Evolutionary conservation across 2,888 invertebrate species (phyloP), one percentile per base, ranked within the genome.

Genomic region (Nemotelus pantherinus): DNA sequence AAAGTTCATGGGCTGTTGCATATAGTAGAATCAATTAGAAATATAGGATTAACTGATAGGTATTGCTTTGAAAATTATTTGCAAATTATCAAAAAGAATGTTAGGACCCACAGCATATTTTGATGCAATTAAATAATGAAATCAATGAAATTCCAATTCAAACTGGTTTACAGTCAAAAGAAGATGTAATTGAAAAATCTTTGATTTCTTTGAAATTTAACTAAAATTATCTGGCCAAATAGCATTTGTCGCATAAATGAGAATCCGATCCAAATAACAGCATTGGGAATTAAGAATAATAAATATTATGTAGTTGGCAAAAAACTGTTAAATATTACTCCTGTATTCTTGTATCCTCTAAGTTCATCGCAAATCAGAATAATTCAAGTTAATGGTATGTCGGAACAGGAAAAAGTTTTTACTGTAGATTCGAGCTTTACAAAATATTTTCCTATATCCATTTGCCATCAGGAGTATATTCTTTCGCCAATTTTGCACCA

Each of bases 11-110:
- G 72, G 53, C 64, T 80, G n/a, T 45, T 80, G 6, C 80, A 80
- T 79, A 2, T 77, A 47, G n/a, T 67, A 4, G 77, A 79, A 6
- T 74, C 58, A 64, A 48, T 77, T 9, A 76, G 57, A 55, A 43
- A 76, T 53, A 47, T 67, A 3, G 79, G 80, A 44, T 47, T 79
- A 9, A 63, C 76, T 50, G 72, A 65, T 25, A 64, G 64, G 44
- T 80, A 80, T 77, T 7, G 39, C 48, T 79, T 79, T 68, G 80
- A 80, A 77, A 80, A 80, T 64, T 78, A 68, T 50, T 76, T 79
- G 67, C 67, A 74, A 78, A 39, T 74, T 45, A n/a, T 78, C 6
- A 78, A 78, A 65, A 71, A 55, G 45, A 68, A 74, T 41, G 60
- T 75, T 5, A 74, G 60, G 57, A 77, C 45, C 74, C 70, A 53